phyloP scores from a whole-genome alignment of 2,113 vertebrate species.

The Pteruthius melanotis region DNA sequence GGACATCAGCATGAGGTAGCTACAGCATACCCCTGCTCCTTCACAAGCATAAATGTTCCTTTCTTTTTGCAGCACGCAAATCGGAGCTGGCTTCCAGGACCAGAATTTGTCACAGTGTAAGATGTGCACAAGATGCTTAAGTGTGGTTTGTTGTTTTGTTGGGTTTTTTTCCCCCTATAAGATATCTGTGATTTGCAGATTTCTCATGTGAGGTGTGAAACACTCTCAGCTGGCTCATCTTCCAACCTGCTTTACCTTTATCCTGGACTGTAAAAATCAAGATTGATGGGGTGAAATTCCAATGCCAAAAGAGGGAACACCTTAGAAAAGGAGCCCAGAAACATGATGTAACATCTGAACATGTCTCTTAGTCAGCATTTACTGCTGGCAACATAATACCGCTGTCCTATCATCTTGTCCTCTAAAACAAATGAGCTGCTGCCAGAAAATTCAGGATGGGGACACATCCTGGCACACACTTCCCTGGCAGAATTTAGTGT shows the following conservation, averaged over 20 bases:
- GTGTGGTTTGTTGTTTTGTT: background rate
- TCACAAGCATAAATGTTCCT: background rate
- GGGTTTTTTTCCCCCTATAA: accelerated
- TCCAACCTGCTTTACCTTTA: background rate
- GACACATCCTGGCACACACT: background rate
- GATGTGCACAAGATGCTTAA: background rate
- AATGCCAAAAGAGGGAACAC: background rate
- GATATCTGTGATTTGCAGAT: background rate
- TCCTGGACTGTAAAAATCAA: background rate
- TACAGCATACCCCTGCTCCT: accelerated
- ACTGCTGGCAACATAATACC: background rate
- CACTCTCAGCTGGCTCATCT: background rate
- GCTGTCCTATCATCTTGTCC: background rate
- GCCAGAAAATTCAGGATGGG: background rate
- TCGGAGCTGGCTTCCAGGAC: background rate
- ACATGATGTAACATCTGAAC: background rate
- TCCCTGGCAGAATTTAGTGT: background rate
- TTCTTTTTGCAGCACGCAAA: background rate
- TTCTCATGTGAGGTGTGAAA: background rate
- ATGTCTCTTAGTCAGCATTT: constrained; percentile 1
- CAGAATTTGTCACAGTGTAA: background rate
- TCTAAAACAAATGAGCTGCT: background rate
- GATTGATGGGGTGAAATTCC: background rate
- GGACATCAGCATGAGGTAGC: background rate
- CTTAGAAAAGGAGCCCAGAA: background rate